Percentiles rank a stretch among this genome's conserved stretches.
Evolutionary conservation across 2,113 vertebrate species (phyloP).

Genomic region (Oryzias celebensis): DNA sequence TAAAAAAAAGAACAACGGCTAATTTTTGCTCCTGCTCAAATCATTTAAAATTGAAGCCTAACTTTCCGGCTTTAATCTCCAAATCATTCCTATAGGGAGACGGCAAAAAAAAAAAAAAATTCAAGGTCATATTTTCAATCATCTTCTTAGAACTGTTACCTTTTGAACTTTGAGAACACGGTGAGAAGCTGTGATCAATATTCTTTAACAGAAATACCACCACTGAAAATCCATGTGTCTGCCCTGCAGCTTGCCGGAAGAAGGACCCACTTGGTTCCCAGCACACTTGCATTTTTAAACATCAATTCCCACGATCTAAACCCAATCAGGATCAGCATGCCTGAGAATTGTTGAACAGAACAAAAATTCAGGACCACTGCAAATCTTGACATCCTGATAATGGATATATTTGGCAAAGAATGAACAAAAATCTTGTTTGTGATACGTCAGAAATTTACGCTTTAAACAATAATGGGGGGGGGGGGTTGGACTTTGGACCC

Average conservation of each 20-base stretch:
- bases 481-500: not conserved
- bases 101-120: too few relatives aligned
- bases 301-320: constrained; percentile 7
- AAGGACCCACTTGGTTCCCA: constrained; percentile 4
- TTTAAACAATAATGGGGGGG: constrained; percentile 30
- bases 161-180: constrained; percentile 3
- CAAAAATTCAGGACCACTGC: not conserved
- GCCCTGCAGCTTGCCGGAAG: constrained; percentile 7
- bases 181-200: constrained; percentile 24
- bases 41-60: too few relatives aligned
- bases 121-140: too few relatives aligned
- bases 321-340: not conserved
- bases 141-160: not conserved
- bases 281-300: constrained; percentile 21
- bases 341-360: constrained; percentile 4
- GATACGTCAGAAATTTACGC: constrained; percentile 33
- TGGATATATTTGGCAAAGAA: constrained; percentile 8
- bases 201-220: not conserved
- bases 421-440: constrained; percentile 31
- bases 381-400: constrained; percentile 1
- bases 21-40: too few relatives aligned
- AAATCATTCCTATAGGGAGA: too few relatives aligned
- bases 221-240: constrained; percentile 12
- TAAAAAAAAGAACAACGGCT: too few relatives aligned
- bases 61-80: too few relatives aligned